Evolutionary conservation across 2,888 invertebrate genomes (phyloP).

Genomic region (Apoderus coryli): DNA sequence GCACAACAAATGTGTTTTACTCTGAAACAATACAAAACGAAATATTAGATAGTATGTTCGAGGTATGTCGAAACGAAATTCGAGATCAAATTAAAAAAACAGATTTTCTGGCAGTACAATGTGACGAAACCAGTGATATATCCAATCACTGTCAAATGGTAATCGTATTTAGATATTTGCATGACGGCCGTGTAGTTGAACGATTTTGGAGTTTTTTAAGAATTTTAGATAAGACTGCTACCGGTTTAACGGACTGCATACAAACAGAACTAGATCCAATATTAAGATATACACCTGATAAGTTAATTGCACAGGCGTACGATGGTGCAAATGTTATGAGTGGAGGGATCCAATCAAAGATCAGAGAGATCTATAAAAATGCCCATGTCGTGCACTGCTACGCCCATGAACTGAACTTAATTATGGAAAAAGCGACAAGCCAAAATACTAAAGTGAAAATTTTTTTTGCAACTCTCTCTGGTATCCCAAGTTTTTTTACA

Average conservation of each 20-base stretch:
- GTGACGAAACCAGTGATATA: slow-evolving; percentile 9
- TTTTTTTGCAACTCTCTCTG: slow-evolving; percentile 9
- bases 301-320: slow-evolving; percentile 15
- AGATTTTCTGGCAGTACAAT: slow-evolving; percentile 10
- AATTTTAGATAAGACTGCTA: slow-evolving; percentile 7
- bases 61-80: slow-evolving; percentile 8
- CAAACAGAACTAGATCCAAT: slow-evolving; percentile 12
- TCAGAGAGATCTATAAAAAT: slow-evolving; percentile 12
- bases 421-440: slow-evolving; percentile 14
- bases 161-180: slow-evolving; percentile 7
- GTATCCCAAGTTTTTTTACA: slow-evolving; percentile 12
- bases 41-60: slow-evolving; percentile 8
- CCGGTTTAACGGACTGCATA: slow-evolving; percentile 8
- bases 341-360: slow-evolving; percentile 13
- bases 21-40: slow-evolving; percentile 6
- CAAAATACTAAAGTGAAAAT: slow-evolving; percentile 10
- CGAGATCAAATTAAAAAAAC: background rate
- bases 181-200: slow-evolving; percentile 5
- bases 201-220: slow-evolving; percentile 8
- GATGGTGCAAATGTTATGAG: slow-evolving; percentile 14
- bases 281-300: slow-evolving; percentile 9
- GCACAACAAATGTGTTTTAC: background rate
- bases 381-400: slow-evolving; percentile 16
- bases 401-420: slow-evolving; percentile 14
- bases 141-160: slow-evolving; percentile 6